These are phyloP conservation scores for Rotaria magnacalcarata DNA, from an alignment of 2,888 invertebrate species.

Conservation along the genomic window DNA sequence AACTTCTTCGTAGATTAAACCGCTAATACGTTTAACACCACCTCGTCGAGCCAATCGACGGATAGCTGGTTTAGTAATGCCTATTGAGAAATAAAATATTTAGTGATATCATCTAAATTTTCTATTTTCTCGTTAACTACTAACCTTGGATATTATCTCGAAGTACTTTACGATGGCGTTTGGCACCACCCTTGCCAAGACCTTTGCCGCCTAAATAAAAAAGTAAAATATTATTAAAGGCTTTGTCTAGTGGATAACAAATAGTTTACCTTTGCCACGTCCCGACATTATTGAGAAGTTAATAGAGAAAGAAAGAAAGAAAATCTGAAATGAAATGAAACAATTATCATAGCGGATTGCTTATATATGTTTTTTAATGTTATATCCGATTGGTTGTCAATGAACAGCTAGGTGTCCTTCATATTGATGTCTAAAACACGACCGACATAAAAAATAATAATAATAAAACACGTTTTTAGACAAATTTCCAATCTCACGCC, in stretches of 20 bases:
- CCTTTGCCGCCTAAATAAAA: slow-evolving; percentile 66
- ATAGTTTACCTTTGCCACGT: slow-evolving; percentile 42
- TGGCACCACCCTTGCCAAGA: slow-evolving; percentile 74
- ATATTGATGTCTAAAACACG: not conserved
- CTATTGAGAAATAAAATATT: not conserved
- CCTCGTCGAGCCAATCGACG: slow-evolving; percentile 70
- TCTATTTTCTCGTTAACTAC: too few relatives aligned
- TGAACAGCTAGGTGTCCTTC: not conserved
- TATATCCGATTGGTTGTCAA: not conserved
- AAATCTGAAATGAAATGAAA: not conserved
- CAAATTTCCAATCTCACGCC: slow-evolving; percentile 1
- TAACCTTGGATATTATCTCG: slow-evolving; percentile 73
- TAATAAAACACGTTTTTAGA: not conserved
- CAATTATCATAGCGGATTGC: not conserved
- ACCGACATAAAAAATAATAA: not conserved
- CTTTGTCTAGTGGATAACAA: not conserved
- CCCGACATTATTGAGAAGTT: slow-evolving; percentile 26
- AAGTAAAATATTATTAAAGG: slow-evolving; percentile 66
- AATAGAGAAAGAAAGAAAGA: not conserved
- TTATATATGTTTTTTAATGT: not conserved
- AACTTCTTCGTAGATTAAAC: slow-evolving; percentile 71
- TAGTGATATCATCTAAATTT: too few relatives aligned
- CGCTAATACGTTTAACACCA: slow-evolving; percentile 68
- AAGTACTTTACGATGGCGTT: slow-evolving; percentile 74
- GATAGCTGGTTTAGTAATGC: slow-evolving; percentile 72